Base-by-base conservation (phyloP, 2,113 vertebrate species). In the Thalassoma bifasciatum region DNA sequence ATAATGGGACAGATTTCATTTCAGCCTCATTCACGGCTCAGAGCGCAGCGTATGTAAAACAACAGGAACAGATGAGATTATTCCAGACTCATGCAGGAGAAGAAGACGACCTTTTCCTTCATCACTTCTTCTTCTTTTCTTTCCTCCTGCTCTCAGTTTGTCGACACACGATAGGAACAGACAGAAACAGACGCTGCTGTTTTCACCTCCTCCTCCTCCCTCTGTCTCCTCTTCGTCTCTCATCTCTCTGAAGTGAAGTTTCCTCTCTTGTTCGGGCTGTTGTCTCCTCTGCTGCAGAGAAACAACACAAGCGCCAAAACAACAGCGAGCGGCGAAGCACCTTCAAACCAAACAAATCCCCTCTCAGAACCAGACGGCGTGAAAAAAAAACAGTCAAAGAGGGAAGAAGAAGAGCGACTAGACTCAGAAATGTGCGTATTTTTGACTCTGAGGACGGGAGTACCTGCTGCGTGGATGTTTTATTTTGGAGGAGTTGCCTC, bases 201-300 rank as follows among this genome's bases (percentile, higher is more conserved):
- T 66, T 66, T 83, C 53, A 22, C 34, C 19, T 17, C 24, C 5
- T 36, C 56, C 52, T 56, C 30, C 30, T 30, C 30, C 30, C 59
- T 64, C 80, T 47, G 34, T 46, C 47, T 60, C 64, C 37, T 49
- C 47, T 70, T 54, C 8, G 19, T 36, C 58, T 60, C 58, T 51
- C 23, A 50, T 60, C 23, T 59, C 85, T 88, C 76, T 87, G 87
- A 92, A 80, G 89, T 86, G 65, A 90, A 84, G 76, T 81, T 91
- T 74, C 74, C 75, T 69, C 72, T 90, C 85, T 88, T 71, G 78
- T 86, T 81, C 67, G 51, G 51, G 60, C 73, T 70, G 69, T 85
- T 88, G 85, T 91, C 85, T 90, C 74, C 75, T 50, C 46, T 59
- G 52, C 72, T 60, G 78, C 75, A 19, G 69, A 79, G 72, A 86